Percentiles rank a stretch among this genome's conserved stretches.
phyloP scores from a whole-genome alignment of 2,797 vertebrate species.

The Sparus aurata region DNA sequence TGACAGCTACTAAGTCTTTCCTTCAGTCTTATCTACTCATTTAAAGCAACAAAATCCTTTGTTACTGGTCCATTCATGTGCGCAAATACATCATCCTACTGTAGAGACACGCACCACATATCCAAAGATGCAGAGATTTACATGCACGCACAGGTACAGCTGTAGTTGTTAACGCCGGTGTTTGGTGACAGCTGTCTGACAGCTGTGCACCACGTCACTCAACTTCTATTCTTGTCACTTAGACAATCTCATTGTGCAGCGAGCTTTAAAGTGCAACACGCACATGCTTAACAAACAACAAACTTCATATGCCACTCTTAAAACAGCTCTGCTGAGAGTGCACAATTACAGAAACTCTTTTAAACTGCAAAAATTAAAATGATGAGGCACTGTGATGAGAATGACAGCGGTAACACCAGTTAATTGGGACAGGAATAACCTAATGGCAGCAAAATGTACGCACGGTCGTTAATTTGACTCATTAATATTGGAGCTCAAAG shows the following conservation, averaged over 20 bases:
- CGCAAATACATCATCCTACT: not conserved
- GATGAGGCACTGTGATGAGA: slow-evolving; percentile 47
- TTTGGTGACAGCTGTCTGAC: slow-evolving; percentile 39
- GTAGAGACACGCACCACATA: not conserved
- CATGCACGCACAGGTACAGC: slow-evolving; percentile 18
- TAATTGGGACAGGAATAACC: slow-evolving; percentile 75
- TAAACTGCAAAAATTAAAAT: slow-evolving; percentile 29
- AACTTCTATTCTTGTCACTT: slow-evolving; percentile 21
- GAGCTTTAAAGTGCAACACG: slow-evolving; percentile 22
- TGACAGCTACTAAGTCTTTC: slow-evolving; percentile 20
- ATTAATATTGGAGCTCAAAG: slow-evolving; percentile 72
- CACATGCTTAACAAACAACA: slow-evolving; percentile 43
- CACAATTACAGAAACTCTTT: slow-evolving; percentile 38
- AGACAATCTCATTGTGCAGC: slow-evolving; percentile 4
- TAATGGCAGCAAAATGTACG: slow-evolving; percentile 62
- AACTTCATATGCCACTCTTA: slow-evolving; percentile 18
- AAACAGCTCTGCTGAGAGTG: slow-evolving; percentile 28
- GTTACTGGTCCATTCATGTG: slow-evolving; percentile 16
- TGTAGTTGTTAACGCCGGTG: slow-evolving; percentile 10
- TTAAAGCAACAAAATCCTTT: slow-evolving; percentile 22
- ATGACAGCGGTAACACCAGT: slow-evolving; percentile 57
- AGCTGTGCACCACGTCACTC: slow-evolving; percentile 12
- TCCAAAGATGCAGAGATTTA: slow-evolving; percentile 16
- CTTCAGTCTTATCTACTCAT: slow-evolving; percentile 2
- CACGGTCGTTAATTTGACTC: slow-evolving; percentile 67